Evolutionary conservation across 92 coral and sea anemone genomes (phyloP).

Genomic region (Phenganax stokvisi): DNA sequence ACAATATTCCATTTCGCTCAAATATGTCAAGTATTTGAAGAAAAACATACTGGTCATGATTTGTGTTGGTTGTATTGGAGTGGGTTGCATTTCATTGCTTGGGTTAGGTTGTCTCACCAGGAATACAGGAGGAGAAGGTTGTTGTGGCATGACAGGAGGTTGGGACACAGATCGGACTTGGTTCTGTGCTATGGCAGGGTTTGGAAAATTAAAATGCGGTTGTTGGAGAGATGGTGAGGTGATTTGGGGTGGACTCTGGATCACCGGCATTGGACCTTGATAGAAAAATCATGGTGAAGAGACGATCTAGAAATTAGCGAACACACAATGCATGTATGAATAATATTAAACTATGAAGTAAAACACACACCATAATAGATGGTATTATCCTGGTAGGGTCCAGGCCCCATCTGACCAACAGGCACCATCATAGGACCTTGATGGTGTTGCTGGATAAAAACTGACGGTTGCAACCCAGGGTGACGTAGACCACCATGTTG

Average conservation of each 20-base stretch:
- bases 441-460: slow-evolving; percentile 5
- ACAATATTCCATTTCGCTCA: too few species aligned
- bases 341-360: too few species aligned
- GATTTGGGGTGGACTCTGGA: slow-evolving; percentile 35
- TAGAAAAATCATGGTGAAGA: background rate
- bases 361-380: slow-evolving; percentile 18
- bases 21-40: too few species aligned
- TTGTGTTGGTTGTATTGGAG: background rate
- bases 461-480: slow-evolving; percentile 29
- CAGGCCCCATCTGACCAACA: slow-evolving; percentile 7
- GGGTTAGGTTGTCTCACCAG: background rate
- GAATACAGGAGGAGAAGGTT: background rate
- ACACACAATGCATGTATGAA: too few species aligned
- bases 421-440: slow-evolving; percentile 25
- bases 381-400: slow-evolving; percentile 1
- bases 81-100: slow-evolving; percentile 8
- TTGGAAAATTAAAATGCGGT: slow-evolving; percentile 21
- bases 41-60: background rate
- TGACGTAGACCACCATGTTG: slow-evolving; percentile 24
- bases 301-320: too few species aligned
- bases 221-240: slow-evolving; percentile 23
- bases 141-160: slow-evolving; percentile 13
- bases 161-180: background rate
- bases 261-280: slow-evolving; percentile 14
- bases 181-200: background rate